Percentiles rank a stretch among this genome's conserved stretches.
Evolutionary conservation across 2,888 invertebrate species (phyloP).

Genomic region (Synanthedon formicaeformis): DNA sequence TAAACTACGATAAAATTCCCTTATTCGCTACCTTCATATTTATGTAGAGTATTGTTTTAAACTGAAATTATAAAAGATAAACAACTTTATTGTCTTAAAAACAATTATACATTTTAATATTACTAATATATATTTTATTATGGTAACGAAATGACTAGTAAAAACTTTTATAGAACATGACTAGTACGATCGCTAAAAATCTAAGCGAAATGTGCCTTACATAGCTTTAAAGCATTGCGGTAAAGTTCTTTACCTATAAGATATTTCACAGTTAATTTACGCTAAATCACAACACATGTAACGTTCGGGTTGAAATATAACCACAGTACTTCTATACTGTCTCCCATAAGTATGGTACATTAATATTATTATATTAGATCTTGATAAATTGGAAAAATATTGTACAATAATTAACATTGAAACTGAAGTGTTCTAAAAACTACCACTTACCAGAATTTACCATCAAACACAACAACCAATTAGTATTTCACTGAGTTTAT

Average conservation of each 20-base stretch:
- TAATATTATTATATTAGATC: too few relatives aligned
- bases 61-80: background rate
- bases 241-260: conserved; percentile 15
- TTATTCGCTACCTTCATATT: background rate
- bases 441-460: too few relatives aligned
- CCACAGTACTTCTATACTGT: too few relatives aligned
- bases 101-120: background rate
- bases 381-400: too few relatives aligned
- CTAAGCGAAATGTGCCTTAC: conserved; percentile 41
- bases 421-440: too few relatives aligned
- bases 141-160: conserved; percentile 14
- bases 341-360: too few relatives aligned
- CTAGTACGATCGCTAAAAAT: conserved; percentile 13
- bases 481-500: too few relatives aligned
- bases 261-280: conserved; percentile 14
- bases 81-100: conserved; percentile 2
- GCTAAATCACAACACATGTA: conserved; percentile 47
- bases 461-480: too few relatives aligned
- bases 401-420: too few relatives aligned
- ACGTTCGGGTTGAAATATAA: conserved; percentile 3
- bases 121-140: background rate
- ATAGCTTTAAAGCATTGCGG: conserved; percentile 32
- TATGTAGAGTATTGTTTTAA: background rate
- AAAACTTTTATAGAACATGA: background rate
- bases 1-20: background rate